Percentiles rank a stretch among this genome's conserved stretches.
phyloP scores from a whole-genome alignment of 2,113 vertebrate species.

The Pseudois nayaur region DNA sequence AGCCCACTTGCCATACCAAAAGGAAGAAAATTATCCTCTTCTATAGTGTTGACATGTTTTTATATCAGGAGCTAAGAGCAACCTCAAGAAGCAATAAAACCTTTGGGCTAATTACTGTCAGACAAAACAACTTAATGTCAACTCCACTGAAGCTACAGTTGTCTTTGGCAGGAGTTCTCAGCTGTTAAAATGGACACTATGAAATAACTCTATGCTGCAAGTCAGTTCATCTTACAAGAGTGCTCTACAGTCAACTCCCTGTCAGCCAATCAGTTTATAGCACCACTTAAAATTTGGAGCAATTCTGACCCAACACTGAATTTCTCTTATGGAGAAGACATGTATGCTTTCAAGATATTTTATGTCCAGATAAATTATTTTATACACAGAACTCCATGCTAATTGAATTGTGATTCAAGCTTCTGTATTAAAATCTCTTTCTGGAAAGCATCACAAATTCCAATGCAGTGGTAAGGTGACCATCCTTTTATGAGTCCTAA shows the following conservation, averaged over 20 bases:
- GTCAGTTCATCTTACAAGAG: not conserved
- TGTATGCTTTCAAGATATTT: not conserved
- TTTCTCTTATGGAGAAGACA: not conserved
- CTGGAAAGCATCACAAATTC: not conserved
- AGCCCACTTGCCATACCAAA: not conserved
- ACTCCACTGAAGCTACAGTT: conserved; percentile 30
- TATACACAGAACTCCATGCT: not conserved
- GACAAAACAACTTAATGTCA: conserved; percentile 47
- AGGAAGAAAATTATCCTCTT: not conserved
- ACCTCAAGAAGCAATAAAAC: conserved; percentile 11
- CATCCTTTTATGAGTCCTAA: not conserved
- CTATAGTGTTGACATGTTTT: conserved; percentile 1
- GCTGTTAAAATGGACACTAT: not conserved
- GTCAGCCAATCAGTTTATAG: not conserved
- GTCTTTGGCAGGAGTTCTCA: conserved; percentile 27
- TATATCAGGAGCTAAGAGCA: conserved; percentile 32
- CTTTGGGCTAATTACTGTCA: conserved; percentile 32
- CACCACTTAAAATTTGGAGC: not conserved
- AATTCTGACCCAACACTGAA: not conserved
- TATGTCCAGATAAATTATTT: not conserved
- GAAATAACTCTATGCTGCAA: not conserved
- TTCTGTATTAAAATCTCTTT: not conserved
- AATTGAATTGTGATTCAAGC: not conserved
- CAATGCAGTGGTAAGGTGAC: too few relatives aligned
- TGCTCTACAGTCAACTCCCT: not conserved